Evolutionary conservation across 1,140 invertebrate genomes (phyloP), one percentile per base, ranked within the genome.

Genomic region (Venturia canescens): DNA sequence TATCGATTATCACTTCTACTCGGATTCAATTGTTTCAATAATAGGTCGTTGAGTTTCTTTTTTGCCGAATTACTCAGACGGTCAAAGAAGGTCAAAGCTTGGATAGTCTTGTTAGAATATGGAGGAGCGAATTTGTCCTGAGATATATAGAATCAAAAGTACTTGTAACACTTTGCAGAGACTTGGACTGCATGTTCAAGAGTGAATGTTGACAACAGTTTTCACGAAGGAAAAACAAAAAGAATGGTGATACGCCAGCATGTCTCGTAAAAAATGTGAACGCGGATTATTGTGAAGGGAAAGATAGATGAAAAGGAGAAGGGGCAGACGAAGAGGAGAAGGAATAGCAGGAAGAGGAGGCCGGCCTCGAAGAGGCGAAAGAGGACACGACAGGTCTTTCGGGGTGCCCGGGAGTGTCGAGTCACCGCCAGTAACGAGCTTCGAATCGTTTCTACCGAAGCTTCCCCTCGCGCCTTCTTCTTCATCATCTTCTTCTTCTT

Each of bases 371-470:
- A 29, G 74, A 76, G 57, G 74, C 50, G 63, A 76, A 76, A 27
- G 74, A 57, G 74, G 38, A 72, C 70, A 76, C 74, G 74, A 76
- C 74, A 76, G 80, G 79, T 84, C 83, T 81, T n/a, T 80, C 77
- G 66, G 81, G 83, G 85, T 84, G 83, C 82, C 78, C 84, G 85
- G 74, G 79, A 87, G 71, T 90, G 90, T 87, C 84, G 84, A 91
- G 90, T 91, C 90, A 91, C 87, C 84, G 81, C 87, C 83, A 83
- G 86, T 91, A 91, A 91, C 90, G 89, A 91, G 89, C 90, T 89
- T 85, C 82, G 79, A 79, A 81, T 74, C 74, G 69, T 79, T 82
- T 29, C 70, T 63, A 71, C 78, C 44, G 6, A 16, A 18, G 18
- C 53, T 69, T 70, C 66, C 29, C 57, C 16, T 53, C 79, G 85